These are phyloP conservation scores for Diuraphis noxia DNA, from an alignment of 1,140 invertebrate genomes.

Conservation along the genomic window DNA sequence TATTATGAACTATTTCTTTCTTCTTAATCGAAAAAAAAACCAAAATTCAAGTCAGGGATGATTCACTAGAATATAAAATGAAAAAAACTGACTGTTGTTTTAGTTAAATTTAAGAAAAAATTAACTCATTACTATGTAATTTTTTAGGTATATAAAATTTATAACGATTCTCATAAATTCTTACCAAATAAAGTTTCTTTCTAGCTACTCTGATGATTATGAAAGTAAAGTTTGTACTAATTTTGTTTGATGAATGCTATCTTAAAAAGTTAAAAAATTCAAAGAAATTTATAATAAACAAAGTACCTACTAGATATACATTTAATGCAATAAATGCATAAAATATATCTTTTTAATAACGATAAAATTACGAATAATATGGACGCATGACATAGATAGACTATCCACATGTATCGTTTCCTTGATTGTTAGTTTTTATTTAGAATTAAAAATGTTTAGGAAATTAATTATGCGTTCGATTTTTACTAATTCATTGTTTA, in stretches of 20 bases:
- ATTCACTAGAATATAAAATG: neutral
- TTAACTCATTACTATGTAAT: neutral
- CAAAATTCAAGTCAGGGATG: neutral
- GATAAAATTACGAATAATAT: too few relatives aligned
- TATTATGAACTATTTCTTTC: neutral
- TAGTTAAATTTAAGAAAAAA: neutral
- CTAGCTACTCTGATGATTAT: neutral
- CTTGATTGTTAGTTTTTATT: neutral
- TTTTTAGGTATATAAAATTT: neutral
- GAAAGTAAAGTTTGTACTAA: neutral
- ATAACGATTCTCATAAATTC: neutral
- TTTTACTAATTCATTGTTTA: neutral
- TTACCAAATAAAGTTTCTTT: neutral
- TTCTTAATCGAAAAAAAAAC: neutral
- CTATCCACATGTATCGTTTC: neutral
- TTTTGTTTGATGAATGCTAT: neutral
- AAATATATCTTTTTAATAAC: too few relatives aligned
- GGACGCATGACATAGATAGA: neutral
- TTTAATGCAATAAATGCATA: too few relatives aligned
- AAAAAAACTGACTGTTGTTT: neutral
- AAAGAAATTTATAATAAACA: too few relatives aligned
- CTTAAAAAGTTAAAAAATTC: neutral
- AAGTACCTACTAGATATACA: too few relatives aligned
- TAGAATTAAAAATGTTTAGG: neutral
- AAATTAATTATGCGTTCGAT: neutral